Percentiles rank a stretch among this genome's conserved stretches.
These are phyloP conservation scores for Myotis lucifugus DNA, from an alignment of 2,113 vertebrate species.

Conservation along the genomic window DNA sequence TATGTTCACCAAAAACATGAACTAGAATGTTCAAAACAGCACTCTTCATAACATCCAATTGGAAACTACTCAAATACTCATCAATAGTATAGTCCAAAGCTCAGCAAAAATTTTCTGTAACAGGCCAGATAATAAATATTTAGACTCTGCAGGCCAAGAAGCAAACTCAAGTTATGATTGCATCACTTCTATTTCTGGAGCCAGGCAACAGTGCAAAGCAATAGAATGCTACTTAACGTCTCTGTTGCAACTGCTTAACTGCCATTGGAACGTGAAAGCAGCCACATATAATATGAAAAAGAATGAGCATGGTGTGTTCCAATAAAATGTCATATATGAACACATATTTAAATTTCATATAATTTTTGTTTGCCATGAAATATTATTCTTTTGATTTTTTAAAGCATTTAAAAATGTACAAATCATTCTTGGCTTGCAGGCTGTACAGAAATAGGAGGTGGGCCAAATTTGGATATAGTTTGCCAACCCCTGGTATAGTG, in stretches of 20 bases:
- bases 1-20: neutral
- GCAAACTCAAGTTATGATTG: constrained; percentile 10
- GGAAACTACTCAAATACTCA: neutral
- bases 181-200: neutral
- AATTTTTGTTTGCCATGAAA: constrained; percentile 7
- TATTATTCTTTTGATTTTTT: constrained; percentile 35
- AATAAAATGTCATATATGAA: constrained; percentile 47
- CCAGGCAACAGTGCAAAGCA: neutral
- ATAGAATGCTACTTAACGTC: neutral
- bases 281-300: neutral
- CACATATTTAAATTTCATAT: constrained; percentile 43
- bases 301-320: neutral
- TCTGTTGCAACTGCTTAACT: neutral
- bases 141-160: neutral
- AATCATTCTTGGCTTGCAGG: neutral
- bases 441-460: neutral
- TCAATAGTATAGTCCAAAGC: neutral
- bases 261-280: neutral
- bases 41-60: neutral
- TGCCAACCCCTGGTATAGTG: neutral
- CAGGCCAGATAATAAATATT: neutral
- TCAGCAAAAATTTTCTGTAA: constrained; percentile 23
- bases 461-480: neutral
- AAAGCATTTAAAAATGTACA: neutral
- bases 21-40: neutral